Conservation (phyloP, 2,797 vertebrate species). For the Gephyroberyx darwinii region DNA sequence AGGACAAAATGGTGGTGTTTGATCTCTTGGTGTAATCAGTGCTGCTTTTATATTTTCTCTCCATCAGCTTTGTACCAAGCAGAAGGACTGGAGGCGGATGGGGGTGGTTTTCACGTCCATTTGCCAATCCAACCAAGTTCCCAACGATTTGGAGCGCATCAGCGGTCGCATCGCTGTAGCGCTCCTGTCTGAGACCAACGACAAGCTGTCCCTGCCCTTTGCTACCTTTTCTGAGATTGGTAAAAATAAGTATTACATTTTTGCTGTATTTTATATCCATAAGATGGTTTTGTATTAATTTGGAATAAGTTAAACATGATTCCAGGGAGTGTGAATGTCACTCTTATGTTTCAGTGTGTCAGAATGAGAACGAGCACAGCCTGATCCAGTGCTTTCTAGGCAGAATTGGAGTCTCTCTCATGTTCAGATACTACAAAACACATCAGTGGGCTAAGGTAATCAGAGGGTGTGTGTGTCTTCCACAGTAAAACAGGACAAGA, state of each 20-base stretch:
- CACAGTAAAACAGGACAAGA: too few relatives aligned
- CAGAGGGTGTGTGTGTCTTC: conserved; percentile 6
- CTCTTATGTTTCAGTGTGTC: conserved; percentile 68
- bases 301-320: not conserved
- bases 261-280: not conserved
- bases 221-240: conserved; percentile 88
- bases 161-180: conserved; percentile 81
- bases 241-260: conserved; percentile 57
- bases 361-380: conserved; percentile 62
- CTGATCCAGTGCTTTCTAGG: conserved; percentile 83
- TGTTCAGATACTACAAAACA: conserved; percentile 87
- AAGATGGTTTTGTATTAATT: not conserved
- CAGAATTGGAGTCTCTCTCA: conserved; percentile 89
- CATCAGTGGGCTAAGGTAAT: conserved; percentile 92
- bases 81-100: conserved; percentile 87
- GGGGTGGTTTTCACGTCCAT: conserved; percentile 84
- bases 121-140: conserved; percentile 79
- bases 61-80: conserved; percentile 86
- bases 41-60: conserved; percentile 25
- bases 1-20: not conserved
- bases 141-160: conserved; percentile 84
- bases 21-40: not conserved
- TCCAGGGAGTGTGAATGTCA: not conserved
- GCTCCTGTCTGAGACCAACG: conserved; percentile 81
- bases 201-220: conserved; percentile 85